Evolutionary conservation across 2,888 invertebrate species (phyloP).

Genomic region (Xestoiulus laeticollis): DNA sequence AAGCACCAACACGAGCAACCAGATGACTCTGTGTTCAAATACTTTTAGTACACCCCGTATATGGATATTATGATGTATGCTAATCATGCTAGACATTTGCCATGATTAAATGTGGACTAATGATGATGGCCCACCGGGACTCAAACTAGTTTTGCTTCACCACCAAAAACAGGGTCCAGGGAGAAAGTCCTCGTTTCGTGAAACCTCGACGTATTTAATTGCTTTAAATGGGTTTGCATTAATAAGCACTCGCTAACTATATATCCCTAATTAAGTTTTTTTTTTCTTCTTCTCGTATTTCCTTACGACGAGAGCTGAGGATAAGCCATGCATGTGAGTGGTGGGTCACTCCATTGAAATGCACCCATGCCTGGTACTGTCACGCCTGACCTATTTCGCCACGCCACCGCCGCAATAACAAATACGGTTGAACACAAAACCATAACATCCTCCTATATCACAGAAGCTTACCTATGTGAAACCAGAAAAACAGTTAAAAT

Average conservation of each 20-base stretch:
- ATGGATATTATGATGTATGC: not conserved
- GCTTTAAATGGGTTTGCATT: conserved; percentile 33
- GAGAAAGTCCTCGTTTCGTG: not conserved
- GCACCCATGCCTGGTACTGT: conserved; percentile 34
- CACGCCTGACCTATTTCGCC: conserved; percentile 16
- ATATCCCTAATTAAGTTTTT: conserved; percentile 28
- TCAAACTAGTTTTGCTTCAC: not conserved
- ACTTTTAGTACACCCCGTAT: not conserved
- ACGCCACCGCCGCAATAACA: not conserved
- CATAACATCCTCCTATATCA: not conserved
- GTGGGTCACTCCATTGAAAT: conserved; percentile 28
- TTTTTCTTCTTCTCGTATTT: not conserved
- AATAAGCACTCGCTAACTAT: conserved; percentile 37
- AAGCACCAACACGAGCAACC: not conserved
- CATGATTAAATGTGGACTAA: conserved; percentile 23
- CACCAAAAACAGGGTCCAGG: not conserved
- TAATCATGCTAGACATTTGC: conserved; percentile 27
- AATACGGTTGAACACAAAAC: not conserved
- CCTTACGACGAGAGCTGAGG: conserved; percentile 12
- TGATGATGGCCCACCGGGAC: conserved; percentile 13
- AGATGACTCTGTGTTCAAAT: not conserved
- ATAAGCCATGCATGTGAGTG: conserved; percentile 29
- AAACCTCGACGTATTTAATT: not conserved
- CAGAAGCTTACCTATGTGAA: not conserved
- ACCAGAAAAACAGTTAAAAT: too few relatives aligned